These are phyloP conservation scores for Cochlearius cochlearius DNA, from an alignment of 2,113 vertebrate genomes.

Conservation along the genomic window DNA sequence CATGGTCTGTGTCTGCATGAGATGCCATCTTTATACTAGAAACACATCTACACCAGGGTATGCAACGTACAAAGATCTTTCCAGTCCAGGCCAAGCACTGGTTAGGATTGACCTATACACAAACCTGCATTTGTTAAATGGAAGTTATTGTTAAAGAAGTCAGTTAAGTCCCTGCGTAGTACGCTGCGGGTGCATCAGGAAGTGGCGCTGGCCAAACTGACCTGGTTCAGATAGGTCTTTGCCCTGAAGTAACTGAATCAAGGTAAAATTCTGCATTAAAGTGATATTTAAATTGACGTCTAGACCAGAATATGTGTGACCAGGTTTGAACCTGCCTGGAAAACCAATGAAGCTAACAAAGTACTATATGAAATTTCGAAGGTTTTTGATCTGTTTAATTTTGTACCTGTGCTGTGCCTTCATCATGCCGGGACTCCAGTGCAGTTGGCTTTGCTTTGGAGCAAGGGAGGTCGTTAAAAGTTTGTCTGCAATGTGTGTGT, in stretches of 20 bases:
- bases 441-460: neutral
- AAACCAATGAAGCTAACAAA: neutral
- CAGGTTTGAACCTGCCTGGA: neutral
- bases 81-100: neutral
- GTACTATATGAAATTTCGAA: neutral
- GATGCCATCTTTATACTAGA: neutral
- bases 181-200: neutral
- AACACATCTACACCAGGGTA: neutral
- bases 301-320: neutral
- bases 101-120: neutral
- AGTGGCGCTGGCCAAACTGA: neutral
- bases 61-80: neutral
- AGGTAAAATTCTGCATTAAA: neutral
- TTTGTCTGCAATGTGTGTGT: neutral
- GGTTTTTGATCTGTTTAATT: neutral
- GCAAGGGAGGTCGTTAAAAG: neutral
- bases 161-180: neutral
- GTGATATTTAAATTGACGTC: neutral
- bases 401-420: neutral
- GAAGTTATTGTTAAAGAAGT: neutral
- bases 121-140: neutral
- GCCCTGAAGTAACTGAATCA: neutral
- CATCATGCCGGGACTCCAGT: neutral
- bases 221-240: neutral
- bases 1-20: fast-evolving